phyloP scores from a whole-genome alignment of 1,140 invertebrate genomes.

The Rhagoletis zephyria region DNA sequence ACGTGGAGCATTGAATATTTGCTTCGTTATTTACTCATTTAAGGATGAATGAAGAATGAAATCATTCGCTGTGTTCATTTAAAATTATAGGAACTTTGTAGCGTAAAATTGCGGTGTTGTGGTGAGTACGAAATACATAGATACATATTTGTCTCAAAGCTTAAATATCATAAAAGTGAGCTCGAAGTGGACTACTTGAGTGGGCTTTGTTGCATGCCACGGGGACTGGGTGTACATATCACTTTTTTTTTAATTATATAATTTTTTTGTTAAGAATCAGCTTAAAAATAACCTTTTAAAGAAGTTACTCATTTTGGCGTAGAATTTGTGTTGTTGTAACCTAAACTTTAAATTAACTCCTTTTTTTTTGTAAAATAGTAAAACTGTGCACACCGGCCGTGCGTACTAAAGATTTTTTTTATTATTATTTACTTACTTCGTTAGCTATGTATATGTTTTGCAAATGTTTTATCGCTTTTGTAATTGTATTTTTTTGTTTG shows the following conservation, averaged over 20 bases:
- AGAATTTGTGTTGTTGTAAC: neutral
- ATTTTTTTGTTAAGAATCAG: too few species aligned
- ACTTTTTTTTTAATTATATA: too few species aligned
- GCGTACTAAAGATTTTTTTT: neutral
- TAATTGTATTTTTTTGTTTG: neutral
- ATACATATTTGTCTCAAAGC: neutral
- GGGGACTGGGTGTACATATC: neutral
- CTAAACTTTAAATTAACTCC: neutral
- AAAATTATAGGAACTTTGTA: slow-evolving; percentile 48
- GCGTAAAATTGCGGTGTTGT: slow-evolving; percentile 1
- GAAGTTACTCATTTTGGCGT: neutral
- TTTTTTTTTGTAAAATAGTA: neutral
- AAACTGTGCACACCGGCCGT: neutral
- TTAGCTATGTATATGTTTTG: neutral
- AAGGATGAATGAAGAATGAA: neutral
- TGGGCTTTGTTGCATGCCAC: neutral
- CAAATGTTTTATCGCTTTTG: neutral
- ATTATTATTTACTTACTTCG: neutral
- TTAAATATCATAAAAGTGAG: neutral
- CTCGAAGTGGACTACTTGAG: neutral
- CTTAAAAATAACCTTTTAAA: neutral
- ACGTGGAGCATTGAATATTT: neutral
- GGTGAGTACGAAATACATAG: neutral
- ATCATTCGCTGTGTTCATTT: neutral
- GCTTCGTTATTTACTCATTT: neutral